Evolutionary conservation across 2,797 vertebrate species (phyloP).

Genomic region (Myripristis jacobus): DNA sequence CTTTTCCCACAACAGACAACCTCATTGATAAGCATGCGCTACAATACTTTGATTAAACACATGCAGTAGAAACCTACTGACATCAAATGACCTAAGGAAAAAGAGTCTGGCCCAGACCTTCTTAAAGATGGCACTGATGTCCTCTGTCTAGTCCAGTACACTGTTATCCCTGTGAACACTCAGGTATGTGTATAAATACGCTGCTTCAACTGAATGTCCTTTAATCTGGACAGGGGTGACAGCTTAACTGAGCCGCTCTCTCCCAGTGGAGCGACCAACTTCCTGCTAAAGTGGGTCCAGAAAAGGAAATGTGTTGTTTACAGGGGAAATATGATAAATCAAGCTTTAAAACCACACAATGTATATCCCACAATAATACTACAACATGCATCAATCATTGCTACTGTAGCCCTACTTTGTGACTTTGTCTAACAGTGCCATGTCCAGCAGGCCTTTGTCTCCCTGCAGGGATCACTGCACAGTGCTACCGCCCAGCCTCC

Average conservation of each 20-base stretch:
- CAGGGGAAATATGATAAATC: not conserved
- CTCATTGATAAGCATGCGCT: no score
- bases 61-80: no score
- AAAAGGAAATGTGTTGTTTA: not conserved
- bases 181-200: no score
- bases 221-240: not conserved
- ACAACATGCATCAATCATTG: not conserved
- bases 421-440: not conserved
- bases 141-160: no score
- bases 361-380: not conserved
- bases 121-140: no score
- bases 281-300: not conserved
- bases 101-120: no score
- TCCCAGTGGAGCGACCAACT: not conserved
- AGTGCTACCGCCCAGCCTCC: not conserved
- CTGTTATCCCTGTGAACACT: no score
- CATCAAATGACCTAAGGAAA: no score
- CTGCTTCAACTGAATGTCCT: no score
- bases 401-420: conserved; percentile 5
- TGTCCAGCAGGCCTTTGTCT: not conserved
- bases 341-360: not conserved
- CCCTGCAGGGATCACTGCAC: conserved; percentile 11
- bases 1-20: no score
- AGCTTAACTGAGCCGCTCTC: not conserved
- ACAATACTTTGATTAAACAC: no score